Evolutionary conservation across 2,888 invertebrate genomes (phyloP).

Genomic region (Diplazon laetatorius): DNA sequence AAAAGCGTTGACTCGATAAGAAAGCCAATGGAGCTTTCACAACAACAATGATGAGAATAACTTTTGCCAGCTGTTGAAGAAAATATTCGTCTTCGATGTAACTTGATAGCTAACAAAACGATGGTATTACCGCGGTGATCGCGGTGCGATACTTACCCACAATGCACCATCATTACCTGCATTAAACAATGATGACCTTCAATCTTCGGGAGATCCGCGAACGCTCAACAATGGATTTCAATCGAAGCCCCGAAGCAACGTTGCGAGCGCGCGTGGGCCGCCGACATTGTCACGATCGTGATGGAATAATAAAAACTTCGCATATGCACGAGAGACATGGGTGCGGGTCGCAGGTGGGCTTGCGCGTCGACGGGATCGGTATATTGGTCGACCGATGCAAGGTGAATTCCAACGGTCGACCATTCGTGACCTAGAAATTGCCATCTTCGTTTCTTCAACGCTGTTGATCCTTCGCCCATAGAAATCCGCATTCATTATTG

Average conservation of each 20-base stretch:
- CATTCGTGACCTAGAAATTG: constrained; percentile 50
- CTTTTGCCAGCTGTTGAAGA: no score
- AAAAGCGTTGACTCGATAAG: no score
- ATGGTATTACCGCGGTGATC: constrained; percentile 61
- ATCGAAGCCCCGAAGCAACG: constrained; percentile 53
- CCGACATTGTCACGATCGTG: constrained; percentile 65
- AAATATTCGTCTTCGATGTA: constrained; percentile 63
- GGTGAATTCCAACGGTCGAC: constrained; percentile 45
- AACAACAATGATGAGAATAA: neutral
- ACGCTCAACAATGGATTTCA: constrained; percentile 73
- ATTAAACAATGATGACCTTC: constrained; percentile 75
- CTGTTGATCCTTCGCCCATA: no score
- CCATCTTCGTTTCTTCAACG: neutral
- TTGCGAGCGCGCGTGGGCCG: constrained; percentile 68
- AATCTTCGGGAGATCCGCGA: constrained; percentile 68
- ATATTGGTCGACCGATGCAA: constrained; percentile 42
- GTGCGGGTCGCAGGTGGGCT: constrained; percentile 18
- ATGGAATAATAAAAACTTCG: constrained; percentile 52
- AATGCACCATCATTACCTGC: constrained; percentile 72
- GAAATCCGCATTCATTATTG: neutral
- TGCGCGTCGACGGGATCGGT: constrained; percentile 34
- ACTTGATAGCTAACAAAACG: constrained; percentile 66
- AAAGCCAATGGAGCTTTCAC: no score
- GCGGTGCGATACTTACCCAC: constrained; percentile 66
- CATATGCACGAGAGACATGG: constrained; percentile 36